phyloP scores from a whole-genome alignment of 2,113 vertebrate genomes.

The Notarius quadriscutis region DNA sequence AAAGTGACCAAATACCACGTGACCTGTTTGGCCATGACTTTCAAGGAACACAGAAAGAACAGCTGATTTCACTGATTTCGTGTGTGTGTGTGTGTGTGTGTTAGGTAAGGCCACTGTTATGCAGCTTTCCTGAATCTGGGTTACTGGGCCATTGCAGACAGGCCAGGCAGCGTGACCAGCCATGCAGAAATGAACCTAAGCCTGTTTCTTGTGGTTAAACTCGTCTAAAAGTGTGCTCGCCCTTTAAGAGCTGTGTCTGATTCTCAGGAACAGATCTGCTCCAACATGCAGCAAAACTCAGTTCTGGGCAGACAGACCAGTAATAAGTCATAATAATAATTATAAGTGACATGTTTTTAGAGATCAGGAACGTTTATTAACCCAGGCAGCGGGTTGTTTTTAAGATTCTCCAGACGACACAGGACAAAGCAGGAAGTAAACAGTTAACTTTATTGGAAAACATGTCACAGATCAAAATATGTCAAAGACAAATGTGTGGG shows the following conservation, averaged over 20 bases:
- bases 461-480: neutral
- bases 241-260: constrained; percentile 67
- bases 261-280: constrained; percentile 55
- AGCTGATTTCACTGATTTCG: constrained; percentile 6
- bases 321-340: neutral
- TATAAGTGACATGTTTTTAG: neutral
- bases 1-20: neutral
- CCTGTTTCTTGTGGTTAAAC: constrained; percentile 12
- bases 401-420: neutral
- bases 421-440: neutral
- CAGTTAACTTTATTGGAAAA: neutral
- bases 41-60: neutral
- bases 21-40: neutral
- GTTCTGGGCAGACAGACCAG: neutral
- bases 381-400: neutral
- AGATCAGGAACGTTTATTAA: neutral
- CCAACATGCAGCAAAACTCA: constrained; percentile 14
- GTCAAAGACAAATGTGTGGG: neutral
- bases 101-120: constrained; percentile 83
- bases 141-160: constrained; percentile 90
- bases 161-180: constrained; percentile 82
- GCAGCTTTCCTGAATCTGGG: constrained; percentile 83
- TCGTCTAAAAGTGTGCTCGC: constrained; percentile 49
- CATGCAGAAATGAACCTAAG: constrained; percentile 78
- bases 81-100: constrained; percentile 68